Conservation (phyloP, 2,888 invertebrate genomes). For the Lordiphosa andalusiaca region DNA sequence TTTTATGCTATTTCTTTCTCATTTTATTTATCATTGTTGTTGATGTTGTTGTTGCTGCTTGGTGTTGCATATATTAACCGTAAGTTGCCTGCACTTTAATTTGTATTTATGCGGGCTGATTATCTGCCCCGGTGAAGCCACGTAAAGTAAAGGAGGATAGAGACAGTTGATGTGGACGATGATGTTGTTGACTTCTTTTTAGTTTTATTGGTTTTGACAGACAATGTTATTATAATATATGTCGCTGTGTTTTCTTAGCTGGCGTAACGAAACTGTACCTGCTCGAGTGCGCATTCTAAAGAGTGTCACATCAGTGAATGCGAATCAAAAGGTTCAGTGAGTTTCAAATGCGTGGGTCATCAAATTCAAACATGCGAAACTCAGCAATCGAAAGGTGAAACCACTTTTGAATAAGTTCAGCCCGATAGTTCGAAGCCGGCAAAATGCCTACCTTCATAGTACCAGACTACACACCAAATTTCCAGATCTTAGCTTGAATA, state of each 20-base stretch:
- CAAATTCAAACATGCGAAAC: too few relatives aligned
- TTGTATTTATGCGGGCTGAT: constrained; percentile 72
- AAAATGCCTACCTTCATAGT: too few relatives aligned
- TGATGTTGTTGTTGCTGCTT: constrained; percentile 23
- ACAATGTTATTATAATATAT: constrained; percentile 19
- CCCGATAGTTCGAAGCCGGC: too few relatives aligned
- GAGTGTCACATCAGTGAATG: constrained; percentile 17
- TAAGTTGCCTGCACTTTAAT: constrained; percentile 67
- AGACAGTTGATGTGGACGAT: constrained; percentile 30
- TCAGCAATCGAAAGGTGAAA: too few relatives aligned
- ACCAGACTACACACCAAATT: too few relatives aligned
- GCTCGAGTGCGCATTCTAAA: constrained; percentile 39
- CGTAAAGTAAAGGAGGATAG: constrained; percentile 20
- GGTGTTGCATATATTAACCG: constrained; percentile 64
- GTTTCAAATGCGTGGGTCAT: not conserved
- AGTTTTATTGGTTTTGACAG: constrained; percentile 50
- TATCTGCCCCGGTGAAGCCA: constrained; percentile 37
- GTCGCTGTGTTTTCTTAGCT: constrained; percentile 21
- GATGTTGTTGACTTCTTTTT: constrained; percentile 56
- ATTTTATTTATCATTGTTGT: constrained; percentile 42
- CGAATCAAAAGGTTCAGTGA: not conserved
- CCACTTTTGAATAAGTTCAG: too few relatives aligned
- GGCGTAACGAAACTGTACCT: constrained; percentile 54
- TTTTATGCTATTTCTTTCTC: constrained; percentile 60
- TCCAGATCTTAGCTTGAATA: too few relatives aligned